Percentiles rank a stretch among this genome's conserved stretches.
These are phyloP conservation scores for Alouatta palliata DNA, from an alignment of 2,113 vertebrate species.

Conservation along the genomic window DNA sequence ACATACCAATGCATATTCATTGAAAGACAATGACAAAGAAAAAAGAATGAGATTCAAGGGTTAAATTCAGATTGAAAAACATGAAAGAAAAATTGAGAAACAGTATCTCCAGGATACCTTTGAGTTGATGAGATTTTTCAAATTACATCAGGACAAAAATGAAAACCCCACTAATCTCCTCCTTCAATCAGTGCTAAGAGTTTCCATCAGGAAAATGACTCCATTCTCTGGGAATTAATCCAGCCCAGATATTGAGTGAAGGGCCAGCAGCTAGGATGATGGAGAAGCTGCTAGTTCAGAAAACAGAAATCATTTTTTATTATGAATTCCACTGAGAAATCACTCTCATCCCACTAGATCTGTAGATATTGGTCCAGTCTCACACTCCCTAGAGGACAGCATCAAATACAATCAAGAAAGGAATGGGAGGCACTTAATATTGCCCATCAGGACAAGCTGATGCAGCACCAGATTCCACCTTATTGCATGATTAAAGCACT, in stretches of 20 bases:
- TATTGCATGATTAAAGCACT: neutral
- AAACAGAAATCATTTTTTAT: conserved; percentile 57
- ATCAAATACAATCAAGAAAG: neutral
- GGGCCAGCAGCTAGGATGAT: conserved; percentile 27
- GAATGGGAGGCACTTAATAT: neutral
- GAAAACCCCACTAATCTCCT: neutral
- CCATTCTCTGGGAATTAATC: conserved; percentile 46
- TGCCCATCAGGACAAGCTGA: neutral
- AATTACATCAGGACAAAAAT: neutral
- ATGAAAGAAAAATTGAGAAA: conserved; percentile 40
- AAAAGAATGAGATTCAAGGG: neutral
- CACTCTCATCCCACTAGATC: neutral
- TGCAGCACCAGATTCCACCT: neutral
- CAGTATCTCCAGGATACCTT: neutral
- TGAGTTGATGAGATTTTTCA: neutral
- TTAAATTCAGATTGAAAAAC: conserved; percentile 2
- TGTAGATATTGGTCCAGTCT: neutral
- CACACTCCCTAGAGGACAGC: neutral
- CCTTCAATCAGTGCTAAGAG: conserved; percentile 9
- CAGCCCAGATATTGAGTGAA: conserved; percentile 28
- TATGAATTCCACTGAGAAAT: conserved; percentile 57
- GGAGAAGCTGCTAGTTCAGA: conserved; percentile 43
- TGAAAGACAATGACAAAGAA: neutral
- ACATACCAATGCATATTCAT: neutral
- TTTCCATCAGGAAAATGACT: conserved; percentile 45